These are phyloP conservation scores for Ophioninae sp. DNA, from an alignment of 2,888 invertebrate species.

Conservation along the genomic window DNA sequence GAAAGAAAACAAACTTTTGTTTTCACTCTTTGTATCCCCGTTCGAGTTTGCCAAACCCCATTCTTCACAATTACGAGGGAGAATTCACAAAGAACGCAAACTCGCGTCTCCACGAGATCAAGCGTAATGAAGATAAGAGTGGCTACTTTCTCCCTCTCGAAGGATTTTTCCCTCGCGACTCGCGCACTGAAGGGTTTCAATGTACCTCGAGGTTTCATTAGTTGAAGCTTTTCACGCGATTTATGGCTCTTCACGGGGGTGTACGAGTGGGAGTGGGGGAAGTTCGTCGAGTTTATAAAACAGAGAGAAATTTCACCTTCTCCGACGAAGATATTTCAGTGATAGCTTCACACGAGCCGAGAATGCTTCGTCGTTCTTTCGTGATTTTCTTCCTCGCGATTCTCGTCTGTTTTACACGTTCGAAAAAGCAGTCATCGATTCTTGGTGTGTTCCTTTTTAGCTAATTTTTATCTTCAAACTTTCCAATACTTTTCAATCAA, in stretches of 20 bases:
- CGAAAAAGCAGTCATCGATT: conserved; percentile 14
- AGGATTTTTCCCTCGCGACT: conserved; percentile 27
- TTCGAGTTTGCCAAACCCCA: conserved; percentile 5
- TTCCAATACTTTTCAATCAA: not conserved
- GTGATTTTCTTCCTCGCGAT: conserved; percentile 4
- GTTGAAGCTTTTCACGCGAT: conserved; percentile 50
- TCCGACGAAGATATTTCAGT: conserved; percentile 29
- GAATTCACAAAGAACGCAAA: not conserved
- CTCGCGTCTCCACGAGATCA: conserved; percentile 10
- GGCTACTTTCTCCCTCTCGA: conserved; percentile 6
- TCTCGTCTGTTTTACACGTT: not conserved
- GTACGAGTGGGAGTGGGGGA: conserved; percentile 23
- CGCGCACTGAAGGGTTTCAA: conserved; percentile 33
- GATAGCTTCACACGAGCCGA: conserved; percentile 31
- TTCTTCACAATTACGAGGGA: conserved; percentile 50
- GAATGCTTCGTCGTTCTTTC: conserved; percentile 17
- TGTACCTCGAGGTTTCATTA: conserved; percentile 55
- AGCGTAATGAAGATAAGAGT: conserved; percentile 20
- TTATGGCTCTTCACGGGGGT: conserved; percentile 43
- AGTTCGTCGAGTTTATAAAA: conserved; percentile 63
- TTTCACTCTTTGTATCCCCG: not conserved
- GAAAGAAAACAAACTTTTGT: not conserved
- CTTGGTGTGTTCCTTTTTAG: conserved; percentile 26
- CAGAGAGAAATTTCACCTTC: conserved; percentile 17
- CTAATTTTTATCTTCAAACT: not conserved